Percentiles rank a stretch among this genome's conserved stretches.
Evolutionary conservation across 2,888 invertebrate genomes (phyloP).

Genomic region (Apodemia zela): DNA sequence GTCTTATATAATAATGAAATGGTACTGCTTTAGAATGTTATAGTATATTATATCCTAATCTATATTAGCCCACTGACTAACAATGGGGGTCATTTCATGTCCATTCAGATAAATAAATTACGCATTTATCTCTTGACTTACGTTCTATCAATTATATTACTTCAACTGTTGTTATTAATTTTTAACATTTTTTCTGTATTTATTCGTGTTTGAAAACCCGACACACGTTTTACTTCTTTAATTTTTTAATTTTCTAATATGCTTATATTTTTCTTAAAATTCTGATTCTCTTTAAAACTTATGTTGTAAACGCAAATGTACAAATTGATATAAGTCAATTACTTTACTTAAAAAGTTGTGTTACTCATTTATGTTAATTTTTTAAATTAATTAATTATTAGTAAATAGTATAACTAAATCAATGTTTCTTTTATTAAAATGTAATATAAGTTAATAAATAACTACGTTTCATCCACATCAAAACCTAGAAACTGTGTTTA

Average conservation of each 20-base stretch:
- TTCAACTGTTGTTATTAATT: not conserved
- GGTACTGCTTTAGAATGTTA: not conserved
- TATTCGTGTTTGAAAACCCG: not conserved
- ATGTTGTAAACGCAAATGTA: not conserved
- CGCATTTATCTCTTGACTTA: not conserved
- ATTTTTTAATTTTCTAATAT: not conserved
- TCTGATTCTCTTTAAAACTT: not conserved
- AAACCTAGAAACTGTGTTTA: no score
- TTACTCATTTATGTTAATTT: conserved; percentile 1
- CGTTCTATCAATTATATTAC: not conserved
- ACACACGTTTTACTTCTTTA: no score
- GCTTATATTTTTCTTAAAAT: not conserved
- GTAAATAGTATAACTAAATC: not conserved
- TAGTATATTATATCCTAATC: not conserved
- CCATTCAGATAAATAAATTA: not conserved
- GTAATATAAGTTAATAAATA: no score
- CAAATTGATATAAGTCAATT: not conserved
- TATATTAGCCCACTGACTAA: no score
- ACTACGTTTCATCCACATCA: no score
- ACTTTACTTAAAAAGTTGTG: not conserved
- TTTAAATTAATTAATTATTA: conserved; percentile 10
- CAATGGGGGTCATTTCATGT: no score
- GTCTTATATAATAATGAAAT: not conserved
- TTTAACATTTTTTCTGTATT: not conserved
- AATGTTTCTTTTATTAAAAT: not conserved